Base-by-base conservation (phyloP, 2,888 invertebrate genomes). In the Tethea ocularis region DNA sequence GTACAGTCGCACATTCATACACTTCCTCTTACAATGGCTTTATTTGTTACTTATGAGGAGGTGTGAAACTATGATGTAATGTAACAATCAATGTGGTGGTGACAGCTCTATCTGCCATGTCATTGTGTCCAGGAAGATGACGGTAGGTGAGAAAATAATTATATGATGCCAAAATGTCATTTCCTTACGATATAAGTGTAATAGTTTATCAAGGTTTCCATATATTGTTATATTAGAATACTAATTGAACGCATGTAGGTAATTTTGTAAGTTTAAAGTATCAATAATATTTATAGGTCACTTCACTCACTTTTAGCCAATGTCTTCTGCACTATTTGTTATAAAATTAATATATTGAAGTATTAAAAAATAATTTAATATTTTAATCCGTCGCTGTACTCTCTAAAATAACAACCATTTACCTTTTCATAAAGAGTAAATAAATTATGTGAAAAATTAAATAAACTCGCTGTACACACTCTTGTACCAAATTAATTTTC, bases 91-190 rank as follows among this genome's bases (percentile, higher is more conserved):
- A 66, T 59, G 53, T 29, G 15, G 67, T 67, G 76, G 59, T 67
- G 69, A 75, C 72, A 69, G 63, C 68, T 74, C 64, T 70, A 74
- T 74, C 59, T 68, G 74, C 76, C 57, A 33, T 73, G 69, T 77
- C 75, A 78, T 78, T 61, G 63, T 63, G 24, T 66, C 58, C 75
- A 77, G 80, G 81, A 82, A 81, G 78, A 73, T 59, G 61, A 55
- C 61, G 66, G 56, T 56, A 60, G 57, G 64, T 62, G 57, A 51
- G 59, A 67, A 69, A 64, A 64, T 20, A 70, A 69, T 36, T 65
- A 64, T 66, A 56, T 51, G 52, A 53, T 54, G 53, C 54, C 57
- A 57, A 71, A 66, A 68, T 72, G 66, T 64, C 71, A 70, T 66
- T 72, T 72, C 71, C 72, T 68, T 64, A 59, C 15, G 23, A 22